phyloP scores from a whole-genome alignment of 2,888 invertebrate species.

The Corythucha ciliata region DNA sequence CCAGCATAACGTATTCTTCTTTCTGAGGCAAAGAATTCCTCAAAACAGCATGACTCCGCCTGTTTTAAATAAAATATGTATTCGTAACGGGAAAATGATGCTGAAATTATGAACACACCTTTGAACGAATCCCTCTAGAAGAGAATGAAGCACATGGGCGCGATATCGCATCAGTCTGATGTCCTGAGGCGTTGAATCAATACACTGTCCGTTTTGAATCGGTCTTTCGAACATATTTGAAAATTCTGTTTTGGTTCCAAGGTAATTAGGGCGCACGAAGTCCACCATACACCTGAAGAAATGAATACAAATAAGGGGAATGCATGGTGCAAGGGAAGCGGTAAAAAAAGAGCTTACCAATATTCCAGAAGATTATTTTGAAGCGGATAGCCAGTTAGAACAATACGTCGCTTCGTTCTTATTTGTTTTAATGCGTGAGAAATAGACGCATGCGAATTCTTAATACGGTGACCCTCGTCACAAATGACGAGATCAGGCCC shows the following conservation, averaged over 20 bases:
- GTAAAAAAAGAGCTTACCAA: constrained; percentile 48
- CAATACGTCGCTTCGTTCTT: constrained; percentile 84
- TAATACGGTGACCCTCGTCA: constrained; percentile 95
- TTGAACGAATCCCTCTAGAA: constrained; percentile 93
- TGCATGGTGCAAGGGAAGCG: not conserved
- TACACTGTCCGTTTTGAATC: constrained; percentile 96
- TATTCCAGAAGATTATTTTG: constrained; percentile 95
- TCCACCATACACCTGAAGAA: constrained; percentile 78
- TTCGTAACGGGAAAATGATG: not conserved
- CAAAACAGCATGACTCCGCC: constrained; percentile 84
- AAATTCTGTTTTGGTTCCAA: constrained; percentile 94
- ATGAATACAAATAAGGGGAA: not conserved
- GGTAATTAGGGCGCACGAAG: constrained; percentile 93
- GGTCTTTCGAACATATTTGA: constrained; percentile 98
- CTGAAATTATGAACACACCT: constrained; percentile 47
- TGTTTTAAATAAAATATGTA: constrained; percentile 38
- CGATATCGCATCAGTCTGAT: constrained; percentile 87
- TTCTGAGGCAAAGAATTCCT: constrained; percentile 89
- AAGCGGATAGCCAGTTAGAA: constrained; percentile 94
- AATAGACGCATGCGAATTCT: constrained; percentile 94
- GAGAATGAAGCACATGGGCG: constrained; percentile 89
- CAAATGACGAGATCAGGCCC: constrained; percentile 85
- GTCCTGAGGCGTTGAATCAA: constrained; percentile 91
- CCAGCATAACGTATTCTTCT: constrained; percentile 85
- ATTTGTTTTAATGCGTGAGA: constrained; percentile 92